Conservation (phyloP, 64 coral and sea anemone genomes). For the Platygyra sinensis region DNA sequence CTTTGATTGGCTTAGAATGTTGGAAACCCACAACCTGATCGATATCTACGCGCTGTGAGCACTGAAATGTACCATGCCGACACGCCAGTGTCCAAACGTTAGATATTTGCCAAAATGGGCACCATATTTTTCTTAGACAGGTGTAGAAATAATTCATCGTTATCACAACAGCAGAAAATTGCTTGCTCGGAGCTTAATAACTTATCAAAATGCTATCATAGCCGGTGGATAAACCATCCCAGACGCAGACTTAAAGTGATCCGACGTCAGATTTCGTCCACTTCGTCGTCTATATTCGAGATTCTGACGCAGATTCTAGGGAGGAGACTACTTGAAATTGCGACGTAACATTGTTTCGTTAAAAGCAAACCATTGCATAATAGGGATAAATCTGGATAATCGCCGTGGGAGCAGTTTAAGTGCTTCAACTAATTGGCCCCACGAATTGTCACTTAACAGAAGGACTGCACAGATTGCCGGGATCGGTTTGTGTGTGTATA, state of each 20-base stretch:
- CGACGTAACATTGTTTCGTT: background rate
- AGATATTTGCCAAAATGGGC: background rate
- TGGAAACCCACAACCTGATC: background rate
- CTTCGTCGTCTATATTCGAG: background rate
- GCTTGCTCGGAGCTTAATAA: background rate
- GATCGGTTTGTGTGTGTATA: background rate
- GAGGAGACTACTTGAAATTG: background rate
- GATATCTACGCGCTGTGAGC: background rate
- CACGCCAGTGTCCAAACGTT: no score
- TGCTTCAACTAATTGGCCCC: background rate
- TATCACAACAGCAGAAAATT: background rate
- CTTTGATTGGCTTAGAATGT: no score
- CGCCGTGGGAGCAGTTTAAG: background rate
- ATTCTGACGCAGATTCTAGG: constrained; percentile 9
- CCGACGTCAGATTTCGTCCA: background rate
- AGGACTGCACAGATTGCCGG: background rate
- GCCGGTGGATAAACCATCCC: background rate
- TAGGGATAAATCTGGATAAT: background rate
- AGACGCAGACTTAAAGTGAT: constrained; percentile 21
- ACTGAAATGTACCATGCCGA: no score
- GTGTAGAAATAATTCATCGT: background rate
- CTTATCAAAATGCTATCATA: background rate
- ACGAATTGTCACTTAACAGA: background rate
- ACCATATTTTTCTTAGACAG: background rate
- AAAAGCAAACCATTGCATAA: background rate